These are phyloP conservation scores for Patiria miniata DNA, from an alignment of 35 echinoderm and acorn worm species.

Conservation along the genomic window DNA sequence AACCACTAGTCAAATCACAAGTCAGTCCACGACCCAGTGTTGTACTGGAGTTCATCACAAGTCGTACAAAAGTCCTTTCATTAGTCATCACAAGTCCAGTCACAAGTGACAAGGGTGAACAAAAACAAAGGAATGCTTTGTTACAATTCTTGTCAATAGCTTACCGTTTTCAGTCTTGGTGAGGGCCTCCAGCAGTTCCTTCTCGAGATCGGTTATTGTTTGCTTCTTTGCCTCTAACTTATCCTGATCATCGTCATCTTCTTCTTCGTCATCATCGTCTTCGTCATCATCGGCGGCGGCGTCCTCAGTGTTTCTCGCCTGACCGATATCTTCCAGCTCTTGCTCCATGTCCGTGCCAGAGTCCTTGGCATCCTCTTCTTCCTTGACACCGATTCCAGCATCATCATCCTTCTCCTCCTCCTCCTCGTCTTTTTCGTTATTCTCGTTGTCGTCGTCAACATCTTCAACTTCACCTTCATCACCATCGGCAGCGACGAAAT, in stretches of 20 bases:
- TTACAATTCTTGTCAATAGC: too few species aligned
- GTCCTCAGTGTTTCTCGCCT: not conserved
- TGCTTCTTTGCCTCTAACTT: not conserved
- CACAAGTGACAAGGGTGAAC: too few species aligned
- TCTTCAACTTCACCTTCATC: not conserved
- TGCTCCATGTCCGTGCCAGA: not conserved
- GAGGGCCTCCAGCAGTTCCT: slow-evolving; percentile 5
- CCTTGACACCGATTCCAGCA: not conserved
- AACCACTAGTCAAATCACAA: too few species aligned
- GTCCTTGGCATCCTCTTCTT: not conserved
- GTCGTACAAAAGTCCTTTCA: too few species aligned
- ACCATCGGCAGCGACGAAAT: not conserved
- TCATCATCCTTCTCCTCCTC: not conserved
- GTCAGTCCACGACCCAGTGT: too few species aligned
- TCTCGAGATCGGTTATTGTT: not conserved
- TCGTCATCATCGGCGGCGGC: slow-evolving; percentile 16
- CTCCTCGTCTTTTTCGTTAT: not conserved
- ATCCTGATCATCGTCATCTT: not conserved
- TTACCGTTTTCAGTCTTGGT: slow-evolving; percentile 1
- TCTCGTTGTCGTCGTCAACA: slow-evolving; percentile 12
- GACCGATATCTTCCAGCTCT: slow-evolving; percentile 2
- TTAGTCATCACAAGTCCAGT: too few species aligned
- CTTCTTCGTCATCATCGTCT: slow-evolving; percentile 37
- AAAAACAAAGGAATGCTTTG: too few species aligned
- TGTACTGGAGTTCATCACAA: too few species aligned